A percentile compares a stretch with the other conserved stretches of the same genome.
Conservation (phyloP, 2,888 invertebrate species). For the Oxystoma pomonae region DNA sequence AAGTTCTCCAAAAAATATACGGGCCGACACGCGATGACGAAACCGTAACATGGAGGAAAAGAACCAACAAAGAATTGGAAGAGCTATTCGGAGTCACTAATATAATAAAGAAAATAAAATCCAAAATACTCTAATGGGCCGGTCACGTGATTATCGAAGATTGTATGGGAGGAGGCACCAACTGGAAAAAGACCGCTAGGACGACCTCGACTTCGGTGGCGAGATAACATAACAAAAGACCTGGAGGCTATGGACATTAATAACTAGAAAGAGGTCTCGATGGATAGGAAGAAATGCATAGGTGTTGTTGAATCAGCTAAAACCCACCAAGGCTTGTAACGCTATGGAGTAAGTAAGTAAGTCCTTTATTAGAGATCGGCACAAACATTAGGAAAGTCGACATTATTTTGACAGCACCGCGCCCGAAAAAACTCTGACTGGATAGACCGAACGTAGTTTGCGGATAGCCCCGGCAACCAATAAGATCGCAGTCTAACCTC, state of each 20-base stretch:
- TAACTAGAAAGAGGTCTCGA: conserved; percentile 1
- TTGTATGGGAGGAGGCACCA: conserved; percentile 1
- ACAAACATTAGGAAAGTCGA: no score
- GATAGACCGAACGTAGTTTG: no score
- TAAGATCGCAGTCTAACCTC: no score
- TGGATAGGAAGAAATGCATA: background rate
- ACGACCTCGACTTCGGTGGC: background rate
- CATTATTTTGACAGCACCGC: no score
- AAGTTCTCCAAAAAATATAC: background rate
- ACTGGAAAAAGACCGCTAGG: background rate
- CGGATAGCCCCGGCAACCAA: no score
- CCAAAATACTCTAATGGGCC: background rate
- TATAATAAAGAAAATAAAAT: background rate
- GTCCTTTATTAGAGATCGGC: no score
- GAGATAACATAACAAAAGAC: background rate
- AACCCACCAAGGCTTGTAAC: background rate
- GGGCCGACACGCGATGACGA: background rate
- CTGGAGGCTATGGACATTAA: background rate
- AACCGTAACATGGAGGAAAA: background rate
- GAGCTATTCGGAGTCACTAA: background rate
- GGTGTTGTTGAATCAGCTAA: background rate
- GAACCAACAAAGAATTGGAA: conserved; percentile 1
- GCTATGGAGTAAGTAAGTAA: conserved; percentile 1
- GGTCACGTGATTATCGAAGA: background rate
- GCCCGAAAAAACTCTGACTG: no score